Percentiles rank a stretch among this genome's conserved stretches.
phyloP scores from a whole-genome alignment of 2,888 invertebrate species.

The Coenonympha arcania region DNA sequence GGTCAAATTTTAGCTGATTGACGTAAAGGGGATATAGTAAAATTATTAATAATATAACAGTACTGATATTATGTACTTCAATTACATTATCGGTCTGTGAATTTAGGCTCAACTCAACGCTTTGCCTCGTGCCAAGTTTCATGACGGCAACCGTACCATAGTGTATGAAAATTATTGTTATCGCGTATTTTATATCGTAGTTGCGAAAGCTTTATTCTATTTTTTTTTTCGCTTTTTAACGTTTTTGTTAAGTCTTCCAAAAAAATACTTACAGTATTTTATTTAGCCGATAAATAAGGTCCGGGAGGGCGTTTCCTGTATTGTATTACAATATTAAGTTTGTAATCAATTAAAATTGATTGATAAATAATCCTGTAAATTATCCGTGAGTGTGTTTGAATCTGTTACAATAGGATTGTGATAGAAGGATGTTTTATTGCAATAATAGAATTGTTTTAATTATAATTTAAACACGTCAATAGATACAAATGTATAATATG shows the following conservation, averaged over 20 bases:
- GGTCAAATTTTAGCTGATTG: neutral
- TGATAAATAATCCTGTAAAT: slow-evolving; percentile 42
- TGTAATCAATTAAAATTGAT: slow-evolving; percentile 60
- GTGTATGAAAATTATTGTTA: slow-evolving; percentile 5
- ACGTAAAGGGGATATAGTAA: too few species aligned
- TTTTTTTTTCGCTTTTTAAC: slow-evolving; percentile 16
- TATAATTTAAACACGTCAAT: neutral
- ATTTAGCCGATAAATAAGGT: slow-evolving; percentile 37
- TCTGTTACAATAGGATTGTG: slow-evolving; percentile 1
- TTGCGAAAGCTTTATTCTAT: slow-evolving; percentile 15
- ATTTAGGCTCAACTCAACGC: neutral
- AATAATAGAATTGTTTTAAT: neutral
- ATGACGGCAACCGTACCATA: neutral
- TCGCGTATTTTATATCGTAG: slow-evolving; percentile 14
- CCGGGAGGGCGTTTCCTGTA: slow-evolving; percentile 67
- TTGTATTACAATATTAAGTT: slow-evolving; percentile 62
- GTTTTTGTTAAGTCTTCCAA: slow-evolving; percentile 40
- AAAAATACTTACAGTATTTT: slow-evolving; percentile 51
- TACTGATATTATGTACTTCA: too few species aligned
- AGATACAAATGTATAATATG: neutral
- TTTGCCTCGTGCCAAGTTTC: neutral
- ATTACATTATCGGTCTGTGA: too few species aligned
- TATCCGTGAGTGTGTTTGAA: slow-evolving; percentile 41
- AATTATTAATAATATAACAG: too few species aligned
- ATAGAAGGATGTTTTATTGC: neutral